phyloP scores from a whole-genome alignment of 2,797 vertebrate species.

The Adelosebastes latens region DNA sequence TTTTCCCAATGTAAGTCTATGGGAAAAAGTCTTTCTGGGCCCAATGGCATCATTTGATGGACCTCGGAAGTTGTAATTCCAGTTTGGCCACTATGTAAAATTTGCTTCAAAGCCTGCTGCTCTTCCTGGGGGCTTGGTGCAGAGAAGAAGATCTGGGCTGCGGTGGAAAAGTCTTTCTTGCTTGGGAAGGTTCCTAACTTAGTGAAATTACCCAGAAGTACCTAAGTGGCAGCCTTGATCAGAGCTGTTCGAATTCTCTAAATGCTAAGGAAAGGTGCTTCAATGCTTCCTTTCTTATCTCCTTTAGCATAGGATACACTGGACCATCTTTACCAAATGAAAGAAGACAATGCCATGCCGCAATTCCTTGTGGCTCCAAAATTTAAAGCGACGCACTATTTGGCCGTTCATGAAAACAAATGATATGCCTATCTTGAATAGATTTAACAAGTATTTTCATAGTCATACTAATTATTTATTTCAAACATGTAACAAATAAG shows the following conservation, averaged over 20 bases:
- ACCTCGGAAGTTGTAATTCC: too few species aligned
- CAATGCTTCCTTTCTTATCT: too few species aligned
- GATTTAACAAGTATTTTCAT: background rate
- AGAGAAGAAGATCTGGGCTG: background rate
- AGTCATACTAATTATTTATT: too few species aligned
- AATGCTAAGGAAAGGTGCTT: too few species aligned
- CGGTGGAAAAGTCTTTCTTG: background rate
- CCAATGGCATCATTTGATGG: too few species aligned
- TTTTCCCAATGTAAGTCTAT: too few species aligned
- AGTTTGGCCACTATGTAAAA: too few species aligned
- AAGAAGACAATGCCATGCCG: background rate
- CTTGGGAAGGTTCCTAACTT: background rate
- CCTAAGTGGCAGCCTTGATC: background rate
- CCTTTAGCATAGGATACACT: background rate
- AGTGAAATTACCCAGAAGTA: background rate
- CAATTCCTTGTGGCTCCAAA: background rate
- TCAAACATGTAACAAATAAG: too few species aligned
- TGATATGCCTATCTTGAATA: background rate
- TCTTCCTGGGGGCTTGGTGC: too few species aligned
- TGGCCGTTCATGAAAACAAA: background rate
- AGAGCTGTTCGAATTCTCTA: too few species aligned
- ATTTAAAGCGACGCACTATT: background rate
- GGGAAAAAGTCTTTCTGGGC: too few species aligned
- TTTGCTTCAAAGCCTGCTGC: too few species aligned
- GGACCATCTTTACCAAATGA: background rate